phyloP scores from a whole-genome alignment of 2,888 invertebrate genomes.

The Lacanobia wlatinum region DNA sequence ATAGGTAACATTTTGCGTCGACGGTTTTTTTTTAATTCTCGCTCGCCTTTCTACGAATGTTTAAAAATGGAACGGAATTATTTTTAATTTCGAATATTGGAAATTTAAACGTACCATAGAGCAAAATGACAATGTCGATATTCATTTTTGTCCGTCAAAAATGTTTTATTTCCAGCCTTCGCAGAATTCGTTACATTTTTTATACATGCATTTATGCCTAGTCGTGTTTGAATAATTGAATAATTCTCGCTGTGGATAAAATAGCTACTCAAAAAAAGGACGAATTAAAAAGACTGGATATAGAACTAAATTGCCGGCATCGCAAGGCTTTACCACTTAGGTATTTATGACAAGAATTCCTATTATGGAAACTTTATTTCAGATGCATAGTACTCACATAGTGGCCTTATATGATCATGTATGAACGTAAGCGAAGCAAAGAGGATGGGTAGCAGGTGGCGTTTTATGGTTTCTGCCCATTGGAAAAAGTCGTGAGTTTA shows the following conservation, averaged over 20 bases:
- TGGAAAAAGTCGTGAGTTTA: too few relatives aligned
- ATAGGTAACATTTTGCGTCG: not conserved
- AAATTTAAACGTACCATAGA: conserved; percentile 9
- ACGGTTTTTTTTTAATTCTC: not conserved
- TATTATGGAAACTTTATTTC: not conserved
- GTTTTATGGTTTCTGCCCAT: too few relatives aligned
- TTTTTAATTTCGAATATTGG: conserved; percentile 13
- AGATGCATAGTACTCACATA: not conserved
- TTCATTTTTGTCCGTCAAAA: conserved; percentile 1
- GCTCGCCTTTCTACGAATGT: not conserved
- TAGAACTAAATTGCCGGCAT: not conserved
- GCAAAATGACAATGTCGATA: not conserved
- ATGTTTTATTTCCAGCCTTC: conserved; percentile 8
- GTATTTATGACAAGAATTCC: too few relatives aligned
- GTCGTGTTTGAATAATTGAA: not conserved
- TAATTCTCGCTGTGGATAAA: not conserved
- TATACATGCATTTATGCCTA: not conserved
- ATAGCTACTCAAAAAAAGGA: not conserved
- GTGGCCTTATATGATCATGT: too few relatives aligned
- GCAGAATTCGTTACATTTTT: not conserved
- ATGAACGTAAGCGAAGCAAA: too few relatives aligned
- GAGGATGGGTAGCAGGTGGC: too few relatives aligned
- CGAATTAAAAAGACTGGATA: not conserved
- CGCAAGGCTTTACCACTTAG: too few relatives aligned
- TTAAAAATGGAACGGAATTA: conserved; percentile 11